Evolutionary conservation across 2,888 invertebrate genomes (phyloP).

Genomic region (Agriopis marginaria): DNA sequence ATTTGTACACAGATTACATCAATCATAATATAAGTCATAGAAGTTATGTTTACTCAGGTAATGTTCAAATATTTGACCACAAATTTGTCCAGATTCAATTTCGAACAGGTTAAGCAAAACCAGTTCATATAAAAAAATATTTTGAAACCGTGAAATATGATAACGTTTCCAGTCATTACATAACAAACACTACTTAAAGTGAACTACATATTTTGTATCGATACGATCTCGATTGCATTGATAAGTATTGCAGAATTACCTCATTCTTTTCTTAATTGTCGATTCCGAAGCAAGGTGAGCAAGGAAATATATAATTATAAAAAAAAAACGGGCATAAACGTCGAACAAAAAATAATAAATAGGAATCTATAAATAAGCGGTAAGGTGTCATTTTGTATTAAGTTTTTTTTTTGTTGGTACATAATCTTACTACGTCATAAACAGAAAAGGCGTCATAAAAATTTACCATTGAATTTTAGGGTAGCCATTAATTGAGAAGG

Average conservation of each 20-base stretch:
- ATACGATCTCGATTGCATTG: slow-evolving; percentile 26
- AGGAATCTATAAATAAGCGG: slow-evolving; percentile 16
- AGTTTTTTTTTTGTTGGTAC: background rate
- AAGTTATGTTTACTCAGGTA: slow-evolving; percentile 15
- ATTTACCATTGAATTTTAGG: slow-evolving; percentile 10
- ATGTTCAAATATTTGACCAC: slow-evolving; percentile 28
- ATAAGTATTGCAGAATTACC: slow-evolving; percentile 21
- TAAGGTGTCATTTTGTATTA: slow-evolving; percentile 15
- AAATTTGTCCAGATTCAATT: slow-evolving; percentile 16
- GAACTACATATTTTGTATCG: slow-evolving; percentile 5
- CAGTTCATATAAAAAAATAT: slow-evolving; percentile 12
- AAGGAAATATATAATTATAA: slow-evolving; percentile 27
- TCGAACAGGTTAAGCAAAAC: slow-evolving; percentile 14
- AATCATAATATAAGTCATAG: slow-evolving; percentile 25
- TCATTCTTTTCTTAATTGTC: slow-evolving; percentile 18
- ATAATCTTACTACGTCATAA: slow-evolving; percentile 1
- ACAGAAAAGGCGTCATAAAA: slow-evolving; percentile 8
- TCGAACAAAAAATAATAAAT: slow-evolving; percentile 11
- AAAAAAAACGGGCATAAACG: slow-evolving; percentile 27
- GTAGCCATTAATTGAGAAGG: slow-evolving; percentile 11
- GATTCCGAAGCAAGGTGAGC: slow-evolving; percentile 29
- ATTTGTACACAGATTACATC: slow-evolving; percentile 15
- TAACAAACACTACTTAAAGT: slow-evolving; percentile 4
- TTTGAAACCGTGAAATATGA: background rate
- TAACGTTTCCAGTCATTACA: slow-evolving; percentile 10